Base-by-base conservation (phyloP, 2,113 vertebrate species). In the Cairina moschata region DNA sequence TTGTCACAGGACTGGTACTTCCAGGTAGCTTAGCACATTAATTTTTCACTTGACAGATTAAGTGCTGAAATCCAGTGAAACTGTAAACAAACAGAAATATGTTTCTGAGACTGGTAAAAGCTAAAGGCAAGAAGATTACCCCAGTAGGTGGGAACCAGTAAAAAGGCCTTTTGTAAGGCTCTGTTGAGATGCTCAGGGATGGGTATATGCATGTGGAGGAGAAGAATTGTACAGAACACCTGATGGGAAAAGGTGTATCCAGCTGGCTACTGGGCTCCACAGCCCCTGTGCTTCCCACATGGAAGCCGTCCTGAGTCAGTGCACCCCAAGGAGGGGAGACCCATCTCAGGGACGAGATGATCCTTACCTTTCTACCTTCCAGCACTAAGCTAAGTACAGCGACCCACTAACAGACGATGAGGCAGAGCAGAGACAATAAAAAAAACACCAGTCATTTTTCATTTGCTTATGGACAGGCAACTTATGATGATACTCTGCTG, bases 381-480 rank as follows among this genome's bases (percentile, higher is more conserved):
- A 69, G 31, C 18, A 23, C 69, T 29, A 48, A 26, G 31, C 68
- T 56, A 66, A 32, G 32, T 3, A 31, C 62, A 29, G 21, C 8
- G 66, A 89, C 77, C 66, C 77, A 58, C 62, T 74, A 38, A 71
- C 72, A 89, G 16, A 36, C 54, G 38, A n/a, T 3, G 75, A 60
- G 72, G 72, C 68, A 83, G 50, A 55, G 78, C 46, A 78, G 28
- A 95, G 78, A 25, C 68, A 86, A 25, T 44, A 36, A 73, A 68
- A 86, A 50, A 67, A 94, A 81, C 44, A 83, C 9, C 26, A 65
- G 73, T 46, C 88, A 78, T 90, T 96, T 95, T 91, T 89, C 93
- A 92, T 97, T 97, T 96, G 81, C 91, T 87, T 96, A 88, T 76
- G 72, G 88, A 91, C 83, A 94, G 68, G 38, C 88, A 95, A 91